These are phyloP conservation scores for Theonella swinhoei DNA, from an alignment of 37 sponge, comb jelly and placozoan genomes.

Conservation along the genomic window DNA sequence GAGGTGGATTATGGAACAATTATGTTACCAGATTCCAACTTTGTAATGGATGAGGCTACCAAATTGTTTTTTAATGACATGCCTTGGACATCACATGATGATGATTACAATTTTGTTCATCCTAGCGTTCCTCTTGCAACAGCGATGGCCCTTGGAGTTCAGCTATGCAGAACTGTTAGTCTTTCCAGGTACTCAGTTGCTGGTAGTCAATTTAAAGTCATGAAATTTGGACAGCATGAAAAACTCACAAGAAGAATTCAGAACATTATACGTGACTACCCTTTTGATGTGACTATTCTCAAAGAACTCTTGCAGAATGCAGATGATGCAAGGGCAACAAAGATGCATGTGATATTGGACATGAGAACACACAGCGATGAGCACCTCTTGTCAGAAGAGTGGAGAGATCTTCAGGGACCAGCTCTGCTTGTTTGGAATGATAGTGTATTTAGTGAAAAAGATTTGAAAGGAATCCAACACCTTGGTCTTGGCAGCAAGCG, in stretches of 20 bases:
- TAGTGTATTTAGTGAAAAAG: no score
- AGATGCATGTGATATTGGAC: constrained; percentile 66
- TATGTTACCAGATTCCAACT: constrained; percentile 25
- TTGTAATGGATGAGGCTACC: constrained; percentile 15
- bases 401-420: no score
- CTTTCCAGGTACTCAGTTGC: not conserved
- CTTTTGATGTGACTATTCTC: constrained; percentile 33
- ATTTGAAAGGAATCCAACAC: no score
- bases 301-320: constrained; percentile 79
- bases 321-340: constrained; percentile 81
- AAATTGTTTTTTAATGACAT: constrained; percentile 48
- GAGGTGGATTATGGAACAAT: not conserved
- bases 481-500: no score
- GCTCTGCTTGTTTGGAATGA: no score
- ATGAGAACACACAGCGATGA: no score
- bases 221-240: constrained; percentile 46
- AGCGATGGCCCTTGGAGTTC: constrained; percentile 16
- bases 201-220: not conserved
- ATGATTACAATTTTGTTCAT: constrained; percentile 19
- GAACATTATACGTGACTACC: constrained; percentile 33
- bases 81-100: constrained; percentile 19
- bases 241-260: constrained; percentile 29
- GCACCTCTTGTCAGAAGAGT: no score
- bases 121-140: constrained; percentile 4
- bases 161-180: not conserved